Evolutionary conservation across 1,140 invertebrate species (phyloP).

Genomic region (Spodoptera frugiperda): DNA sequence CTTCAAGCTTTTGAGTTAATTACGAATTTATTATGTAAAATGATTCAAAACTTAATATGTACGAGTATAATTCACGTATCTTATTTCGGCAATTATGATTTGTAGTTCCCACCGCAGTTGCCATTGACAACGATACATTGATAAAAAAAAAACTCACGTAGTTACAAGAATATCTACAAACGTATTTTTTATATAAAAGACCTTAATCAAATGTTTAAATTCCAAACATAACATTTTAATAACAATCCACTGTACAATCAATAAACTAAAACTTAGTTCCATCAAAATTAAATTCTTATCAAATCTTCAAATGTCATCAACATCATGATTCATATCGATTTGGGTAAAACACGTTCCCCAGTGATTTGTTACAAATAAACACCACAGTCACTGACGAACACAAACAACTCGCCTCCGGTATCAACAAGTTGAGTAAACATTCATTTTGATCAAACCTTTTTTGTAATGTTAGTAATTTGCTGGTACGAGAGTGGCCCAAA

Average conservation of each 20-base stretch:
- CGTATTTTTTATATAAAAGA: too few species aligned
- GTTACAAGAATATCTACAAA: too few species aligned
- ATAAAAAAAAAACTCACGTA: not conserved
- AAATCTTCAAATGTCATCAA: too few species aligned
- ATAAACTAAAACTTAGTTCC: too few species aligned
- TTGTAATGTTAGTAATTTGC: slow-evolving; percentile 62
- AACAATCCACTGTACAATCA: not conserved
- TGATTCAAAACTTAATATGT: slow-evolving; percentile 43
- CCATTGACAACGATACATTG: slow-evolving; percentile 1
- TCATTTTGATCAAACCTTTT: slow-evolving; percentile 67
- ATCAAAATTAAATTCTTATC: too few species aligned
- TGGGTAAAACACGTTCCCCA: not conserved
- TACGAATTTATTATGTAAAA: slow-evolving; percentile 9
- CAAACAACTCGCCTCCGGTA: slow-evolving; percentile 42
- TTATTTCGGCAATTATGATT: slow-evolving; percentile 15
- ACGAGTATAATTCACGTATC: slow-evolving; percentile 17
- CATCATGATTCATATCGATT: not conserved
- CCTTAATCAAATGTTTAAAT: not conserved
- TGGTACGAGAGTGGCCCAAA: slow-evolving; percentile 62
- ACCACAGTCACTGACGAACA: slow-evolving; percentile 3
- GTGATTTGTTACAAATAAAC: slow-evolving; percentile 1
- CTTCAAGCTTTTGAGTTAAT: slow-evolving; percentile 7
- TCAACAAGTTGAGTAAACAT: slow-evolving; percentile 59
- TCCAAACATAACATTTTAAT: not conserved
- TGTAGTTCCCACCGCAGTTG: slow-evolving; percentile 11